Conservation (phyloP, 2,113 vertebrate genomes). For the Cyprinodon brontotheroides region DNA sequence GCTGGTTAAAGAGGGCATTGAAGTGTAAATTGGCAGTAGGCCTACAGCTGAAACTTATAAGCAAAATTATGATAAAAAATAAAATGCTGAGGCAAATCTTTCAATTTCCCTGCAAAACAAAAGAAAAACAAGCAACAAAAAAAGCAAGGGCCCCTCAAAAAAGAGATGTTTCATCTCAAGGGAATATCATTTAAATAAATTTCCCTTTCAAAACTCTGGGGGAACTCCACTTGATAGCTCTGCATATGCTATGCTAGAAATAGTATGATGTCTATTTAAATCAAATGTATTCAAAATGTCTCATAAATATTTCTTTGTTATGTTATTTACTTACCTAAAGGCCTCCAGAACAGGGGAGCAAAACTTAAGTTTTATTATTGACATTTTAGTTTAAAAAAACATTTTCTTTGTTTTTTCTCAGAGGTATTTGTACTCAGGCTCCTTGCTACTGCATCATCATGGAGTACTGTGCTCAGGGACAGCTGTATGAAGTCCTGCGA, state of each 20-base stretch:
- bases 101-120: too few species aligned
- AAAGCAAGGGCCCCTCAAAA: too few species aligned
- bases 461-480: slow-evolving; percentile 99
- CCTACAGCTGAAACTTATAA: too few species aligned
- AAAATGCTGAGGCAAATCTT: too few species aligned
- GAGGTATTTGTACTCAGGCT: slow-evolving; percentile 97
- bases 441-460: slow-evolving; percentile 99
- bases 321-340: not conserved
- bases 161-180: too few species aligned
- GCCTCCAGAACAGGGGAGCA: not conserved
- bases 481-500: slow-evolving; percentile 97
- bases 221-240: too few species aligned
- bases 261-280: not conserved
- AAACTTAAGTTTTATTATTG: not conserved
- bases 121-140: too few species aligned
- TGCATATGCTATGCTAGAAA: not conserved
- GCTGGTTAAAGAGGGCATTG: too few species aligned
- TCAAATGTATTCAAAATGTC: not conserved
- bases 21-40: too few species aligned
- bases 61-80: too few species aligned
- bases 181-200: too few species aligned
- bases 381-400: not conserved
- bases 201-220: too few species aligned
- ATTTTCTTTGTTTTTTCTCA: slow-evolving; percentile 53
- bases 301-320: not conserved